Conservation (phyloP, 2,888 invertebrate genomes). For the Prostheceraeus crozeri region DNA sequence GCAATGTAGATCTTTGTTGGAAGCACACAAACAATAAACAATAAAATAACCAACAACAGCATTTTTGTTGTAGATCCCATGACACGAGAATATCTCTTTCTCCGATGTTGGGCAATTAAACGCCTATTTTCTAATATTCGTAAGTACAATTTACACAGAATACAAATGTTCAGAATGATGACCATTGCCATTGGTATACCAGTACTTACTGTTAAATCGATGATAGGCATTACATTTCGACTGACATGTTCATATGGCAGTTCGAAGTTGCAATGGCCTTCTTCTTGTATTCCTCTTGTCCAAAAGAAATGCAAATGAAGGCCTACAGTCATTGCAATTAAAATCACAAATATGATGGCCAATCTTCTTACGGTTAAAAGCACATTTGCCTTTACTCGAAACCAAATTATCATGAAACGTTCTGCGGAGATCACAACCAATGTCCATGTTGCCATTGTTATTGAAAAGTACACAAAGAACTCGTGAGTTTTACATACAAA, state of each 20-base stretch:
- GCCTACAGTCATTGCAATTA: not conserved
- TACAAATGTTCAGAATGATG: not conserved
- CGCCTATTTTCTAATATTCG: not conserved
- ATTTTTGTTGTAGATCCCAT: constrained; percentile 2
- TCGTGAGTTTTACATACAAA: constrained; percentile 25
- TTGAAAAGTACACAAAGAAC: constrained; percentile 11
- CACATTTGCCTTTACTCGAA: not conserved
- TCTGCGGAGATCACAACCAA: constrained; percentile 25
- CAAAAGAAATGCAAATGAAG: constrained; percentile 24
- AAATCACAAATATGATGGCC: not conserved
- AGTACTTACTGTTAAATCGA: not conserved
- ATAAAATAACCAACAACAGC: constrained; percentile 3
- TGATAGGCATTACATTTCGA: not conserved
- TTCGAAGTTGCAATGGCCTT: no score
- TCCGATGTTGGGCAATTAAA: not conserved
- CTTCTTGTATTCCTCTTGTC: not conserved
- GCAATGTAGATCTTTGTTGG: constrained; percentile 16
- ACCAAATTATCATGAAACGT: no score
- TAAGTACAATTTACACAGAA: no score
- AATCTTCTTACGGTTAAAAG: not conserved
- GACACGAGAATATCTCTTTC: no score
- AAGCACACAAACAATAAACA: constrained; percentile 18
- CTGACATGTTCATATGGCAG: not conserved
- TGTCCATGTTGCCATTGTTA: constrained; percentile 20
- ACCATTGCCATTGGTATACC: not conserved